Evolutionary conservation across 2,113 vertebrate species (phyloP), one percentile per base, ranked within the genome.

Genomic region (Apodemus speciosus): DNA sequence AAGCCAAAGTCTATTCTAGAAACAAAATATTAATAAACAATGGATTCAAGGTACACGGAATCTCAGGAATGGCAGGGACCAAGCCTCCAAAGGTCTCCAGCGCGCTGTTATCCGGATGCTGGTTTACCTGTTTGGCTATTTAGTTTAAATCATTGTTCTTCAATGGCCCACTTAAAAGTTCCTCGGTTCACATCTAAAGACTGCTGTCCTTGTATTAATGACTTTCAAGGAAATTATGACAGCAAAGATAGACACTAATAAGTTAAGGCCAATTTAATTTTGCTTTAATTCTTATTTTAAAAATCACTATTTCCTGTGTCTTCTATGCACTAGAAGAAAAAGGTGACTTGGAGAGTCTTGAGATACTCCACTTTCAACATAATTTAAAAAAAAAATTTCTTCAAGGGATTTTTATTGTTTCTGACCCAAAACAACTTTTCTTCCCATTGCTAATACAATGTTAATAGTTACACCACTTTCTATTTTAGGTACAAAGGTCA

Each of bases 321-420:
- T 66, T 77, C n/a, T 35, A 89, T 38, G 27, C 66, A 88, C 9
- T 77, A 58, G 35, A 3, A 90, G 25, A 64, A 91, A 38, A 72
- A 79, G 38, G 76, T 32, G 21, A 64, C 46, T 27, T 72, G n/a
- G 58, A 66, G 80, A 66, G 16, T 79, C 83, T 86, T 60, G 30
- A 90, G 20, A 93, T 27, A 7, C 20, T 87, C 35, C 69, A 7
- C 58, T 91, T 66, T 35, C 84, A 79, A 91, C 6, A 51, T 23
- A 64, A 91, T 76, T 86, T 23, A 81, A 95, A 95, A 81, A 56
- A 56, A 71, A 15, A 16, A 75, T 68, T 85, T 95, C 60, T 77
- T 73, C 51, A 49, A 62, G 46, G 58, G 83, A 92, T 83, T 72
- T 85, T 53, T 85, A 38, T n/a, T 46, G 13, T 77, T 96, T 93